Conservation (phyloP, 2,797 vertebrate genomes). For the Sebastes trivittatus region DNA sequence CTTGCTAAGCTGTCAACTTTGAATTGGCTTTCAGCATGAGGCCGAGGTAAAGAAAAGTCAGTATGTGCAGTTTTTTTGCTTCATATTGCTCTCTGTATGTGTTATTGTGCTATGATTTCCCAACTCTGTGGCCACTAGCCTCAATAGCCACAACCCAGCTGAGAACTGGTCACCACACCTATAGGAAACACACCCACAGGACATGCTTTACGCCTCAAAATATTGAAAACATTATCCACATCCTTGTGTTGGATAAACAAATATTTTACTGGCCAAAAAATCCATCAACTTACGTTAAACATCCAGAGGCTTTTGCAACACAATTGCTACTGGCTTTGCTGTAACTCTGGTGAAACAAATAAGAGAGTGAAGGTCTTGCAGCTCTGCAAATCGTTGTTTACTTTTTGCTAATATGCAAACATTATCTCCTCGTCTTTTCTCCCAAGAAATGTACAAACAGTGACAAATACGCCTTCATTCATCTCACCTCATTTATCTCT, state of each 20-base stretch:
- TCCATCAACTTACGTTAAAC: slow-evolving; percentile 34
- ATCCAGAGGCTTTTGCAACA: slow-evolving; percentile 32
- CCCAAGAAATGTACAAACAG: neutral
- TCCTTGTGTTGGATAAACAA: slow-evolving; percentile 57
- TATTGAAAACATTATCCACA: slow-evolving; percentile 62
- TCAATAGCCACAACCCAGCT: slow-evolving; percentile 63
- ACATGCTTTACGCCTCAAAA: slow-evolving; percentile 65
- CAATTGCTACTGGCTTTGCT: slow-evolving; percentile 1
- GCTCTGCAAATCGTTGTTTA: neutral
- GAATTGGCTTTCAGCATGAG: slow-evolving; percentile 4
- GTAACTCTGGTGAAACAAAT: neutral
- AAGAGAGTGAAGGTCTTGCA: neutral
- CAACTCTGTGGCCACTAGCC: slow-evolving; percentile 44
- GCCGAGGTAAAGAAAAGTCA: neutral
- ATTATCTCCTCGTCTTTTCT: neutral
- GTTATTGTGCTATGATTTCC: slow-evolving; percentile 40
- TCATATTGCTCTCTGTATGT: slow-evolving; percentile 22
- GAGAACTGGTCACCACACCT: slow-evolving; percentile 68
- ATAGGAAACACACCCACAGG: slow-evolving; percentile 63
- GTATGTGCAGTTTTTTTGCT: neutral
- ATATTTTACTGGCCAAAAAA: slow-evolving; percentile 52
- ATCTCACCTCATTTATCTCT: neutral
- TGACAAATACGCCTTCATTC: neutral
- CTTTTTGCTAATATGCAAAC: neutral
- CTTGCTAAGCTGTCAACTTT: slow-evolving; percentile 39